Base-by-base conservation (phyloP, 2,888 invertebrate species). In the Lasioglossum leucozonium region DNA sequence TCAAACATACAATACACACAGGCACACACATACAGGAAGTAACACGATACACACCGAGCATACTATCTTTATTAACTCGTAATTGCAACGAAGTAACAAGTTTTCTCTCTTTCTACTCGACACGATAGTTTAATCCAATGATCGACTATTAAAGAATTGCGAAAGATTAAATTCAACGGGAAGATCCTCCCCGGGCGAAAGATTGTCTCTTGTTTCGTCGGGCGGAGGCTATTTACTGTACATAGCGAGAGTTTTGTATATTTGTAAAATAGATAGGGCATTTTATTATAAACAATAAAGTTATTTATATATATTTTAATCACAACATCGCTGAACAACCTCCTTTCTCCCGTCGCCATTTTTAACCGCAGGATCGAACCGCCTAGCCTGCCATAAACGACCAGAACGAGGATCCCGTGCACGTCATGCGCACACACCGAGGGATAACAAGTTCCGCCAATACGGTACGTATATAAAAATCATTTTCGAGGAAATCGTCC, bases 271-370 rank as follows among this genome's bases (percentile, higher is more conserved):
- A 93, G 93, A 92, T 93, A 93, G 93, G 92, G 91, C 92, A 93
- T 92, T 93, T 93, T 93, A 93, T 93, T 91, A 93, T 92, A 93
- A 92, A 93, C 92, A 93, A 93, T 93, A 93, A 93, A 93, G 93
- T 93, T 93, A 93, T 93, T 93, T 93, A 93, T 93, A 93, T 92
- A 93, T 93, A 93, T 93, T 93, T 93, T 92, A 92, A 92, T 92
- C 92, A 92, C 87, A 90, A 91, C 73, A 86, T 55, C 74, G 77
- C 76, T 87, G 67, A 80, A 79, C 55, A 71, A 55, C 85, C 84
- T 71, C 77, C 62, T 85, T 79, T 75, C 6, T 83, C 82, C 81
- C 77, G 62, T 73, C 77, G 76, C 72, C 47, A 72, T 77, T 82
- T n/a, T 74, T 6, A 16, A 71, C n/a, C 82, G 2, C 58, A 58